These are phyloP conservation scores for Sweltsa coloradensis DNA, from an alignment of 1,140 invertebrate species.

Conservation along the genomic window DNA sequence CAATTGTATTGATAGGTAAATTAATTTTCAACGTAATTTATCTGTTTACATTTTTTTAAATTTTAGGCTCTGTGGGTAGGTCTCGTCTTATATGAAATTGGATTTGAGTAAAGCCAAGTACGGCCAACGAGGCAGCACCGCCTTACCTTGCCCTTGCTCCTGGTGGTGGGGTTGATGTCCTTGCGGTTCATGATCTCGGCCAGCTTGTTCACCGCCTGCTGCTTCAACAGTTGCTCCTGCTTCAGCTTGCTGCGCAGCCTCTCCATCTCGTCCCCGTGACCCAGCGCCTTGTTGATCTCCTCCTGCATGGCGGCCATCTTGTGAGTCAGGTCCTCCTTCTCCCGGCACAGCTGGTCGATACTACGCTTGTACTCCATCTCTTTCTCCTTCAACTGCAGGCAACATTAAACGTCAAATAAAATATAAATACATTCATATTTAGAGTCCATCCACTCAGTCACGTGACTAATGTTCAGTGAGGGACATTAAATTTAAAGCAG, in stretches of 20 bases:
- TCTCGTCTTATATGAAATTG: too few relatives aligned
- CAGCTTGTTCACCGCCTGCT: conserved; percentile 89
- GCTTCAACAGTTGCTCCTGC: conserved; percentile 77
- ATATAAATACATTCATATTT: too few relatives aligned
- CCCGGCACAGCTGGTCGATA: conserved; percentile 49
- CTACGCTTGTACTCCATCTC: conserved; percentile 53
- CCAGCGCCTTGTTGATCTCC: too few relatives aligned
- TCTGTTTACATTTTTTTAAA: too few relatives aligned
- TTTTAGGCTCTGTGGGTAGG: too few relatives aligned
- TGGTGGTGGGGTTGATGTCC: conserved; percentile 45
- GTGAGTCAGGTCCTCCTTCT: conserved; percentile 52
- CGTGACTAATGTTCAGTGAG: too few relatives aligned
- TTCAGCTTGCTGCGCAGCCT: conserved; percentile 75
- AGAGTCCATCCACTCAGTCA: too few relatives aligned
- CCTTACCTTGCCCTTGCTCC: conserved; percentile 55
- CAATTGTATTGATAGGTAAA: too few relatives aligned
- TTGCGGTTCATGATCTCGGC: conserved; percentile 94
- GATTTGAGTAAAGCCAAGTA: too few relatives aligned
- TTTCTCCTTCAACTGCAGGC: conserved; percentile 50
- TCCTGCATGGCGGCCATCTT: conserved; percentile 40
- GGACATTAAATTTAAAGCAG: too few relatives aligned
- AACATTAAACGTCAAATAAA: neutral
- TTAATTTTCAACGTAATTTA: too few relatives aligned
- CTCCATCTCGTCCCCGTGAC: conserved; percentile 70
- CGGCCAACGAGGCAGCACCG: too few relatives aligned